Conservation (phyloP, 2,797 vertebrate species). For the Tokudaia tokunoshimensis region DNA sequence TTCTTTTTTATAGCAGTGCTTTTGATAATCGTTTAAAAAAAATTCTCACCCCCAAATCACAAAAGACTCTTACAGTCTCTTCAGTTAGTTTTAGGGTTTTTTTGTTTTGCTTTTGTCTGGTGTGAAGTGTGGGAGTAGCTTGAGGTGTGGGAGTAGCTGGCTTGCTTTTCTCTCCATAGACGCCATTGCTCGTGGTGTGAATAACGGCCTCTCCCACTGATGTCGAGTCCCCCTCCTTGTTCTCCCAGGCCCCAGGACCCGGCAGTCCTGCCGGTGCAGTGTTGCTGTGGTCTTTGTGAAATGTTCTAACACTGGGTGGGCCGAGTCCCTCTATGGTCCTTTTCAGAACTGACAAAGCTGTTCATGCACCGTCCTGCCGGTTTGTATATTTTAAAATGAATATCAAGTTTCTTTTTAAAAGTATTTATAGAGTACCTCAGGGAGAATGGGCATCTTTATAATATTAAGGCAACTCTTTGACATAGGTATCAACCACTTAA, state of each 20-base stretch:
- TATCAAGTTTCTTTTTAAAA: neutral
- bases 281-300: neutral
- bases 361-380: neutral
- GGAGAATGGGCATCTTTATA: neutral
- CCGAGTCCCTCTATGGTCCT: neutral
- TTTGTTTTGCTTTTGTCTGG: neutral
- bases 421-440: neutral
- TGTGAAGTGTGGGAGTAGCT: no score
- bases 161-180: neutral
- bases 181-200: neutral
- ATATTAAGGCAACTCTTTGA: neutral
- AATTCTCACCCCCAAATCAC: neutral
- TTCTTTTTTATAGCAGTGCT: neutral
- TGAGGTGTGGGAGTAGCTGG: neutral
- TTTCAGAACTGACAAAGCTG: constrained; percentile 2
- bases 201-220: neutral
- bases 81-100: neutral
- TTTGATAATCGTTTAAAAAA: neutral
- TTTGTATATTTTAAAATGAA: neutral
- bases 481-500: neutral
- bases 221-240: neutral
- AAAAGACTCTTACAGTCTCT: neutral
- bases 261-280: neutral
- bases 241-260: neutral
- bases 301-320: neutral